A percentile compares a stretch with the other conserved stretches of the same genome.
Evolutionary conservation across 2,888 invertebrate species (phyloP).

Genomic region (Steinernema scapterisci): DNA sequence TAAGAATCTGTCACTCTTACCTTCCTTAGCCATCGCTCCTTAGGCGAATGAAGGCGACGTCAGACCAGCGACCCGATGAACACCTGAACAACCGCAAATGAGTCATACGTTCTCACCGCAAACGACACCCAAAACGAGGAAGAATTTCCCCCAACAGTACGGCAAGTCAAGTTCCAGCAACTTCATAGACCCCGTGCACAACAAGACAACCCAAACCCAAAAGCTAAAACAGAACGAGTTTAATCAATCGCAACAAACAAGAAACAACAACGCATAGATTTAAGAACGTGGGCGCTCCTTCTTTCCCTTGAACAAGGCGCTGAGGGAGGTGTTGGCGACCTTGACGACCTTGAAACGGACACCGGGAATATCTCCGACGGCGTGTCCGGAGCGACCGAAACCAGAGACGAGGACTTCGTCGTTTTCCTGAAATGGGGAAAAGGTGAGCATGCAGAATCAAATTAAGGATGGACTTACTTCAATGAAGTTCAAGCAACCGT

Average conservation of each 20-base stretch:
- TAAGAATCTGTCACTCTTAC: too few species aligned
- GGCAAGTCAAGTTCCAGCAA: too few species aligned
- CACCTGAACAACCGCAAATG: too few species aligned
- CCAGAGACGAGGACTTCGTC: constrained; percentile 99
- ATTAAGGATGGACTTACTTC: constrained; percentile 72
- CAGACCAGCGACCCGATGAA: too few species aligned
- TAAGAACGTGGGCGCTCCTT: constrained; percentile 99
- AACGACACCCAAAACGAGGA: too few species aligned
- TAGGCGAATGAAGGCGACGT: too few species aligned
- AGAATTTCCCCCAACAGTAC: too few species aligned
- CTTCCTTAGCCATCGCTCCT: too few species aligned
- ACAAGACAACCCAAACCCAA: too few species aligned
- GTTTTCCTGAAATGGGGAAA: constrained; percentile 78
- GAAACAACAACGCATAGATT: constrained; percentile 37
- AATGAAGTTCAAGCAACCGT: constrained; percentile 98
- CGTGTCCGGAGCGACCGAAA: constrained; percentile 99
- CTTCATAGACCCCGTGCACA: too few species aligned
- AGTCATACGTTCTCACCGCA: too few species aligned
- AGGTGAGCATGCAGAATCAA: neutral
- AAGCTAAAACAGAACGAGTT: neutral
- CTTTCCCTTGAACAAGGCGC: constrained; percentile 99
- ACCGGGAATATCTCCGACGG: constrained; percentile 99
- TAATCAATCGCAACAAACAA: constrained; percentile 24
- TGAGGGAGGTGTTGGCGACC: constrained; percentile 96
- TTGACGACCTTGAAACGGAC: constrained; percentile 90